Conservation (phyloP, 1,140 invertebrate species). For the Drosophila varians region DNA sequence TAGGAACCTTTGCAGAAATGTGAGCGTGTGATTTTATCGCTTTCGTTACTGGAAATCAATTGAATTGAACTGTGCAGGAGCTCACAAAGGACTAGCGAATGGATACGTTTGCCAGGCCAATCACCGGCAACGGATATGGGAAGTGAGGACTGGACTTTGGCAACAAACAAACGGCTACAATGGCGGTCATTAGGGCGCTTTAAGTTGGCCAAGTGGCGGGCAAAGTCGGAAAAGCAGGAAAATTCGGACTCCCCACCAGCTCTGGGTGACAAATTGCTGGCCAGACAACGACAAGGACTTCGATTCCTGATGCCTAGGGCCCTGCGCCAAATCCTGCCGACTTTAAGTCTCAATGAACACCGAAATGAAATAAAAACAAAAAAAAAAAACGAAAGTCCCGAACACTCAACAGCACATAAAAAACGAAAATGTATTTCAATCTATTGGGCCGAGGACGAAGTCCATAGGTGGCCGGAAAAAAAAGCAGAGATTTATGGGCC, state of each 20-base stretch:
- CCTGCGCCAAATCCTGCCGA: slow-evolving; percentile 26
- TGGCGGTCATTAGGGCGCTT: slow-evolving; percentile 69
- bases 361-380: slow-evolving; percentile 24
- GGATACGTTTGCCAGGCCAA: slow-evolving; percentile 48
- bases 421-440: slow-evolving; percentile 76
- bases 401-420: slow-evolving; percentile 2
- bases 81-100: slow-evolving; percentile 24
- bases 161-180: slow-evolving; percentile 37
- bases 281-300: slow-evolving; percentile 22
- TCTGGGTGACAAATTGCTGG: slow-evolving; percentile 63
- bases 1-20: too few relatives aligned
- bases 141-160: slow-evolving; percentile 35
- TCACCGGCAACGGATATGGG: slow-evolving; percentile 44
- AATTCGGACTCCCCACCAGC: background rate
- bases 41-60: slow-evolving; percentile 64
- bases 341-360: slow-evolving; percentile 53
- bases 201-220: slow-evolving; percentile 27
- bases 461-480: slow-evolving; percentile 38
- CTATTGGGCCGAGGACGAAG: slow-evolving; percentile 64
- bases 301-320: slow-evolving; percentile 31
- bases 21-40: slow-evolving; percentile 43
- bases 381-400: slow-evolving; percentile 47
- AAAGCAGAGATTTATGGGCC: slow-evolving; percentile 60
- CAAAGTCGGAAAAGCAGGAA: background rate
- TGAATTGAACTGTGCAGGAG: slow-evolving; percentile 38